Evolutionary conservation across 2,113 vertebrate genomes (phyloP), one percentile per base, ranked within the genome.

Genomic region (Hydrolagus affinis): DNA sequence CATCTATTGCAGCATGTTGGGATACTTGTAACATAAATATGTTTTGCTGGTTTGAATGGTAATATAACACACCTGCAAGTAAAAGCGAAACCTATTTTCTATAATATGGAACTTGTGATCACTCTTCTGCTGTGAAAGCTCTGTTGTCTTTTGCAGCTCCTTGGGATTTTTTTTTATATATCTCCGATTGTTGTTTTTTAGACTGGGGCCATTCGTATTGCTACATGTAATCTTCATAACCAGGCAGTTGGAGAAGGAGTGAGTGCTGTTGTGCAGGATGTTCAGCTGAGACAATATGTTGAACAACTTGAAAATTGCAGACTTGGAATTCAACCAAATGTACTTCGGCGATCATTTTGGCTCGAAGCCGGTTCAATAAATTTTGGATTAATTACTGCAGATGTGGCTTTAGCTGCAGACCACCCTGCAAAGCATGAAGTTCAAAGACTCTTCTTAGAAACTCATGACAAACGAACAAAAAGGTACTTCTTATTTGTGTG

Each of bases 141-240:
- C 30, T 0, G 17, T 8, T 64, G 8, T 23, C 9, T 30, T 30
- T 11, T 44, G 44, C 44, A 56, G 28, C 14, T 69, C 56, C 15
- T 59, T 69, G 12, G 25, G 21, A n/a, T 25, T 2, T 12, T 11
- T 59, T 57, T 59, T 28, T 11, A 56, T 59, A 25, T 14, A 57
- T 25, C 60, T 86, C 7, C 6, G 68, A 25, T 23, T 14, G 59
- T 86, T 76, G 15, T n/a, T 25, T 30, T 88, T 69, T 89, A 99
- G 98, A 97, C 96, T 86, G 94, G 95, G 0, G 90, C 94, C 9
- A 68, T 99, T 23, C 95, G 96, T 3, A 87, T 99, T 87, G 97
- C 97, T 25, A 97, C 95, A 90, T 99, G 98, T 90, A 99, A 99
- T 90, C 94, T 99, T 78, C 98, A 99, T 90, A 99, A 97, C 89